These are phyloP conservation scores for Copidosoma floridanum DNA, from an alignment of 1,140 invertebrate genomes.

Conservation along the genomic window DNA sequence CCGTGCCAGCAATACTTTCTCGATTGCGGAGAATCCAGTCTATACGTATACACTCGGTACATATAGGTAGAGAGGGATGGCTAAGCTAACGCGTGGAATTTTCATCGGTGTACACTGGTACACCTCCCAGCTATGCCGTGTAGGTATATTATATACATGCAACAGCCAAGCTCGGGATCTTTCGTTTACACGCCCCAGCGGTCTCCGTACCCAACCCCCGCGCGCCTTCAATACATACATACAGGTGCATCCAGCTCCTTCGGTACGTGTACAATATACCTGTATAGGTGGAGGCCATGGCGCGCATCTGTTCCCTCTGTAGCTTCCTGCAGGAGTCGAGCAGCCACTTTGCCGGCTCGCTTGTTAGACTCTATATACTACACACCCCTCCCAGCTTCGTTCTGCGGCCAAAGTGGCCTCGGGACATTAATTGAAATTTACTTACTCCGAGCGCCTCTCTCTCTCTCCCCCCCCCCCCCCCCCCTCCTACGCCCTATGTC, in stretches of 20 bases:
- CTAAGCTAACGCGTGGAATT: not conserved
- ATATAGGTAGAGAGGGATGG: not conserved
- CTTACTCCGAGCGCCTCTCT: slow-evolving; percentile 1
- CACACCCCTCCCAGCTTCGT: not conserved
- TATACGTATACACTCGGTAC: too few relatives aligned
- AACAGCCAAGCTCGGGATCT: too few relatives aligned
- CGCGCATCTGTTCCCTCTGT: slow-evolving; percentile 13
- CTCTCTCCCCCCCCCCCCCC: not conserved
- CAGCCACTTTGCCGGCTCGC: slow-evolving; percentile 7
- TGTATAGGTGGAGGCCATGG: not conserved
- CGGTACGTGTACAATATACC: too few relatives aligned
- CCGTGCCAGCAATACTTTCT: too few relatives aligned
- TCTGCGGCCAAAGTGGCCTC: slow-evolving; percentile 1
- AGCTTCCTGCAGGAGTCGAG: too few relatives aligned
- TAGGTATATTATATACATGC: too few relatives aligned
- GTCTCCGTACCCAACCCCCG: too few relatives aligned
- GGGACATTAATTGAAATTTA: slow-evolving; percentile 29
- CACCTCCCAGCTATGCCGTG: too few relatives aligned
- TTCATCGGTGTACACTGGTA: not conserved
- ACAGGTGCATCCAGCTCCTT: too few relatives aligned
- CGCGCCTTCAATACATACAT: too few relatives aligned
- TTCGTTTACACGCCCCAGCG: slow-evolving; percentile 8
- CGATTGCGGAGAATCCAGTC: not conserved
- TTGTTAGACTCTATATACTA: not conserved
- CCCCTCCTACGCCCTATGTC: not conserved